Percentiles rank a stretch among this genome's conserved stretches.
These are phyloP conservation scores for Zophobas morio DNA, from an alignment of 1,140 invertebrate genomes.

Conservation along the genomic window DNA sequence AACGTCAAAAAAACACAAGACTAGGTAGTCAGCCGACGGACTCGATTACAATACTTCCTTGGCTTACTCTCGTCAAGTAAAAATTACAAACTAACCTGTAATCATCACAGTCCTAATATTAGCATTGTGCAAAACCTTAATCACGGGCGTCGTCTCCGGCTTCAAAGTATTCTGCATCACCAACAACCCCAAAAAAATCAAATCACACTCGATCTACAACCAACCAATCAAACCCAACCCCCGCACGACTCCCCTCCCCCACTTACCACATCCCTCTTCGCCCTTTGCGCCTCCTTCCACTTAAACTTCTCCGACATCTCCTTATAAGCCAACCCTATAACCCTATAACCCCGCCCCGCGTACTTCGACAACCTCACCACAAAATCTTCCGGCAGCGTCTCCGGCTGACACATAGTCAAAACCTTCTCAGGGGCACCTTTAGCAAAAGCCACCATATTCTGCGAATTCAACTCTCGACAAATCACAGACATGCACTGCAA, in stretches of 20 bases:
- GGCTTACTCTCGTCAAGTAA: too few relatives aligned
- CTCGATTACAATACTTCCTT: too few relatives aligned
- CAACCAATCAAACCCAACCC: not conserved
- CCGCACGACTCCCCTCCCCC: not conserved
- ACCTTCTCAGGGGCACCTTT: slow-evolving; percentile 96
- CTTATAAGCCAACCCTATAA: slow-evolving; percentile 87
- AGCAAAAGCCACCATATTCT: slow-evolving; percentile 86
- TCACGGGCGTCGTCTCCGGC: slow-evolving; percentile 84
- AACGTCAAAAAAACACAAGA: too few relatives aligned
- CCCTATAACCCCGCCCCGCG: slow-evolving; percentile 89
- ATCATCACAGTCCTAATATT: slow-evolving; percentile 93
- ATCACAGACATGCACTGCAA: slow-evolving; percentile 95
- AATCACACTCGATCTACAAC: slow-evolving; percentile 80
- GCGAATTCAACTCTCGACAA: slow-evolving; percentile 81
- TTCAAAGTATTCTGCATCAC: slow-evolving; percentile 94
- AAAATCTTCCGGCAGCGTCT: slow-evolving; percentile 79
- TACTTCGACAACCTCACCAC: slow-evolving; percentile 81
- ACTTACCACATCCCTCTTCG: slow-evolving; percentile 71
- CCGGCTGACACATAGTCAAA: slow-evolving; percentile 68
- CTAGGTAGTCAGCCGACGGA: too few relatives aligned
- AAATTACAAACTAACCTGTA: slow-evolving; percentile 75
- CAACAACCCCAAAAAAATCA: slow-evolving; percentile 89
- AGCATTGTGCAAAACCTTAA: slow-evolving; percentile 82
- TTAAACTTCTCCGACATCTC: slow-evolving; percentile 74
- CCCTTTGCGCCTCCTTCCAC: slow-evolving; percentile 74